phyloP scores from a whole-genome alignment of 2,797 vertebrate species.

The Lacerta agilis region DNA sequence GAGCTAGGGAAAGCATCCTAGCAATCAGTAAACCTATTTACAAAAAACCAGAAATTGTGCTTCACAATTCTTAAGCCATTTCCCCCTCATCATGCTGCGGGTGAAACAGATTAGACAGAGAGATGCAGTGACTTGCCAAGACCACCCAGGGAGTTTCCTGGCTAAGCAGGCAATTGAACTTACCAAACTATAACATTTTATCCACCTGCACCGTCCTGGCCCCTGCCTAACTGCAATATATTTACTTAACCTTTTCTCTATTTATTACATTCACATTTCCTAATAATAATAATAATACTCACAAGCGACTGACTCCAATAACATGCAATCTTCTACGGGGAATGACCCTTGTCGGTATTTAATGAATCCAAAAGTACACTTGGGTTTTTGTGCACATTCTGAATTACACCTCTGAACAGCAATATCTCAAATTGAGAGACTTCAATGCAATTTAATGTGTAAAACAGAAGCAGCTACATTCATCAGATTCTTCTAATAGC shows the following conservation, averaged over 20 bases:
- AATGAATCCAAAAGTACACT: slow-evolving; percentile 23
- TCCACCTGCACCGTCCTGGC: not conserved
- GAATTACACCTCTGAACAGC: slow-evolving; percentile 41
- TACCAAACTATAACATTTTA: not conserved
- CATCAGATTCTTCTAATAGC: not conserved
- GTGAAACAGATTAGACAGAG: not conserved
- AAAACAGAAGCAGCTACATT: slow-evolving; percentile 42
- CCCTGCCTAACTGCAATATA: slow-evolving; percentile 38
- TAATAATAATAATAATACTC: slow-evolving; percentile 9
- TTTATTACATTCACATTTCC: slow-evolving; percentile 21
- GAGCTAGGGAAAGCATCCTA: not conserved
- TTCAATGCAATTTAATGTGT: slow-evolving; percentile 33
- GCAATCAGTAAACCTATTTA: not conserved
- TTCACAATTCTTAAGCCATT: not conserved
- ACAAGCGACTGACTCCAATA: slow-evolving; percentile 33
- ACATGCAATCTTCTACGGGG: slow-evolving; percentile 30
- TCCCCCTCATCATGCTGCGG: not conserved
- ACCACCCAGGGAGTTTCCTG: not conserved
- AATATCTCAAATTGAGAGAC: slow-evolving; percentile 29
- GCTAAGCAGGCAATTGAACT: not conserved
- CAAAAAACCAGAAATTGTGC: not conserved
- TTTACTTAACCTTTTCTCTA: slow-evolving; percentile 44
- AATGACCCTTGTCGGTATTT: slow-evolving; percentile 6
- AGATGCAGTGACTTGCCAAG: not conserved
- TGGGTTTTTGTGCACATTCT: slow-evolving; percentile 30